These are phyloP conservation scores for Magallana ariakensis DNA, from an alignment of 1,140 invertebrate genomes.

Conservation along the genomic window DNA sequence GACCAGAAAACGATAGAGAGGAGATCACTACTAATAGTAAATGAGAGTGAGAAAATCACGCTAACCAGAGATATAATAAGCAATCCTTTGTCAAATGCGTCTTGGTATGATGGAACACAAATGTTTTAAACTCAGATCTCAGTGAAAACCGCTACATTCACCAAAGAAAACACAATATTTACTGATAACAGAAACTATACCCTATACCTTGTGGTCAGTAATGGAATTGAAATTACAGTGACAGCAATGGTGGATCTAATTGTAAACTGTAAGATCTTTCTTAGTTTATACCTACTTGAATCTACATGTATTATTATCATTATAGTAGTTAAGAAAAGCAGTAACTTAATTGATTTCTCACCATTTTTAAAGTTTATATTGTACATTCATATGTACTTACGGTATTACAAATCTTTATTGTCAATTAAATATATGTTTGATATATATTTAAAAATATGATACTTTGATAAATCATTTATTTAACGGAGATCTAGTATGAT, in stretches of 20 bases:
- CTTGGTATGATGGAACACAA: background rate
- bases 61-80: background rate
- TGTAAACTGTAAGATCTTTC: background rate
- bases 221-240: background rate
- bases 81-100: background rate
- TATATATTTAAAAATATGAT: too few species aligned
- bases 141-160: background rate
- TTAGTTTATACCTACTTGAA: too few species aligned
- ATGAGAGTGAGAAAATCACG: background rate
- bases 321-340: too few species aligned
- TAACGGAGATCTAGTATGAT: too few species aligned
- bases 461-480: too few species aligned
- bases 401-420: too few species aligned
- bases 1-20: background rate
- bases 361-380: too few species aligned
- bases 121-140: background rate
- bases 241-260: background rate
- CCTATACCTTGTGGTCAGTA: conserved; percentile 1
- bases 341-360: too few species aligned
- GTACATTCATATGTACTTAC: too few species aligned
- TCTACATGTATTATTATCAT: too few species aligned
- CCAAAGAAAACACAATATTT: background rate
- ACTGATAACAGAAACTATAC: background rate
- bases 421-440: too few species aligned
- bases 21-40: background rate